Percentiles rank a stretch among this genome's conserved stretches.
phyloP scores from a whole-genome alignment of 2,113 vertebrate genomes.

The Leptosomus discolor region DNA sequence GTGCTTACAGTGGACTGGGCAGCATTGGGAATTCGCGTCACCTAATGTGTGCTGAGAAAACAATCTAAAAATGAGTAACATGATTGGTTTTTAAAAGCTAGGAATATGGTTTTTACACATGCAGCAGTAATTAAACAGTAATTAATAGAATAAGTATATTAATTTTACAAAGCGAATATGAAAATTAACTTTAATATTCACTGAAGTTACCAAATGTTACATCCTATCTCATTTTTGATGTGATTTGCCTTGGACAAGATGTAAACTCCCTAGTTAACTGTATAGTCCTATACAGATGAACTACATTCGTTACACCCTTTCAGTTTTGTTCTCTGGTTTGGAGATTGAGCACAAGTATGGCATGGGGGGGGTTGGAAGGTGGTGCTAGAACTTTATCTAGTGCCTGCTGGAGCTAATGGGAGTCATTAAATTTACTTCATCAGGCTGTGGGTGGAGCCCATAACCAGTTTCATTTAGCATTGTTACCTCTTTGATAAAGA shows the following conservation, averaged over 20 bases:
- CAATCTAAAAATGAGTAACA: not conserved
- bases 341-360: not conserved
- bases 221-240: not conserved
- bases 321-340: not conserved
- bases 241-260: not conserved
- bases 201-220: not conserved
- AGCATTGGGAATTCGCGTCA: not conserved
- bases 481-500: not conserved
- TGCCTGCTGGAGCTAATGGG: not conserved
- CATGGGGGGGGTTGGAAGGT: not conserved
- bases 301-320: not conserved
- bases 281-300: not conserved
- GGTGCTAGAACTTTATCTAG: not conserved
- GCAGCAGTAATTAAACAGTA: not conserved
- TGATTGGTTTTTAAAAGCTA: not conserved
- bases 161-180: not conserved
- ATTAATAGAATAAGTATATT: not conserved
- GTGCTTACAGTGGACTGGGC: not conserved
- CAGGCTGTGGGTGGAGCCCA: not conserved
- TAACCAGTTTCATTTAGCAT: not conserved
- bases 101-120: not conserved
- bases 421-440: not conserved
- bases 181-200: not conserved
- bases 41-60: not conserved
- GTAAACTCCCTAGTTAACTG: not conserved